Conservation (phyloP, 2,113 vertebrate genomes). For the Tangachromis dhanisi region DNA sequence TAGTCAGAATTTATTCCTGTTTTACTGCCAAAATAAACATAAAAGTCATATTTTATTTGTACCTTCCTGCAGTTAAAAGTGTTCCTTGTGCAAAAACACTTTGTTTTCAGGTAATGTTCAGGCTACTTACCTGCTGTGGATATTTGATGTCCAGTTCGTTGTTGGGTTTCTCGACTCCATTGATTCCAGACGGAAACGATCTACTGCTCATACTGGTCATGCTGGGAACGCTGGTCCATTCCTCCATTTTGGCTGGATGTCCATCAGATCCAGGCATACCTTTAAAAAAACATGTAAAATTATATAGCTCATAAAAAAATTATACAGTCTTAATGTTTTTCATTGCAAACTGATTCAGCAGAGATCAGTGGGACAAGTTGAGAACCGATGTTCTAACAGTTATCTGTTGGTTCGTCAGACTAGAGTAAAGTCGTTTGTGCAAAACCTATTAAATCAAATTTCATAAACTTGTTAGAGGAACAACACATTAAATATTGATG, state of each 20-base stretch:
- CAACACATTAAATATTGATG: not conserved
- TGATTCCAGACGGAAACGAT: not conserved
- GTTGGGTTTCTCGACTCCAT: not conserved
- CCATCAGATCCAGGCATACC: conserved; percentile 74
- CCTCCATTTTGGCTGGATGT: conserved; percentile 82
- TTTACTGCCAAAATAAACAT: not conserved
- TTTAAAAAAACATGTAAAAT: not conserved
- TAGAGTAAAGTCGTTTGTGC: not conserved
- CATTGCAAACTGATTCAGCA: not conserved
- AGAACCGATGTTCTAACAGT: not conserved
- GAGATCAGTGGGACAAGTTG: not conserved
- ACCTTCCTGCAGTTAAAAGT: not conserved
- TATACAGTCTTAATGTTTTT: not conserved
- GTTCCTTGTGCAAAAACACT: not conserved
- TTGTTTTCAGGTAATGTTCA: not conserved
- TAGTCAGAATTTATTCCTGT: not conserved
- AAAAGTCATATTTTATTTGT: not conserved
- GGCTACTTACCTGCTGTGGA: not conserved
- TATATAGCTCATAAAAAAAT: not conserved
- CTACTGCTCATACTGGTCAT: conserved; percentile 52
- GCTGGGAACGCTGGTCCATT: conserved; percentile 66
- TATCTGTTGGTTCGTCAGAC: not conserved
- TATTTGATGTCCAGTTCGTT: not conserved
- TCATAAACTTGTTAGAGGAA: not conserved
- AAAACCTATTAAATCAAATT: not conserved